These are phyloP conservation scores for Leptodactylus fuscus DNA, from an alignment of 2,113 vertebrate species.

Conservation along the genomic window DNA sequence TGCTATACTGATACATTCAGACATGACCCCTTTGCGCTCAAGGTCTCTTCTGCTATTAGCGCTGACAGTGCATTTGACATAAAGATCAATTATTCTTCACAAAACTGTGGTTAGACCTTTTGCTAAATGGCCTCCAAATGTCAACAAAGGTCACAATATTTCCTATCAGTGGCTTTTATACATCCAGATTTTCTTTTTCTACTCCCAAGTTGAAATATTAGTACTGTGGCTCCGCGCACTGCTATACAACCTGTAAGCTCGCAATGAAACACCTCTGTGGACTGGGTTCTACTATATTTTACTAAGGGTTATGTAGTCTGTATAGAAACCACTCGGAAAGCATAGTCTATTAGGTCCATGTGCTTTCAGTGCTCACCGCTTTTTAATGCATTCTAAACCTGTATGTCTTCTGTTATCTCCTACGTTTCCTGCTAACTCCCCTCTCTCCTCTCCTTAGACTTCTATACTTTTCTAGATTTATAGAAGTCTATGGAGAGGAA, in stretches of 20 bases:
- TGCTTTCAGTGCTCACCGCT: too few species aligned
- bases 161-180: neutral
- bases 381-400: too few species aligned
- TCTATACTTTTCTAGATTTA: too few species aligned
- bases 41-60: conserved; percentile 5
- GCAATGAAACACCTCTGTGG: neutral
- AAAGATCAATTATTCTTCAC: neutral
- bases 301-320: too few species aligned
- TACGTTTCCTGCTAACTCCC: too few species aligned
- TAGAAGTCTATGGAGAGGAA: too few species aligned
- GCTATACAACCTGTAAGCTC: neutral
- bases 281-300: too few species aligned
- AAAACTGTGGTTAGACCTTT: conserved; percentile 18
- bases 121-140: neutral
- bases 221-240: neutral
- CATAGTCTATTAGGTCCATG: too few species aligned
- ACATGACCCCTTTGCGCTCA: neutral
- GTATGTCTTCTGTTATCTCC: too few species aligned
- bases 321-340: too few species aligned
- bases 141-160: neutral
- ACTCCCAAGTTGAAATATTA: neutral
- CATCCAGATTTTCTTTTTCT: neutral
- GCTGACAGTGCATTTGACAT: conserved; percentile 12
- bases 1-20: neutral
- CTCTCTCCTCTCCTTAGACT: too few species aligned